Conservation (phyloP, 2,113 vertebrate species). For the Orientallactaga bullata region DNA sequence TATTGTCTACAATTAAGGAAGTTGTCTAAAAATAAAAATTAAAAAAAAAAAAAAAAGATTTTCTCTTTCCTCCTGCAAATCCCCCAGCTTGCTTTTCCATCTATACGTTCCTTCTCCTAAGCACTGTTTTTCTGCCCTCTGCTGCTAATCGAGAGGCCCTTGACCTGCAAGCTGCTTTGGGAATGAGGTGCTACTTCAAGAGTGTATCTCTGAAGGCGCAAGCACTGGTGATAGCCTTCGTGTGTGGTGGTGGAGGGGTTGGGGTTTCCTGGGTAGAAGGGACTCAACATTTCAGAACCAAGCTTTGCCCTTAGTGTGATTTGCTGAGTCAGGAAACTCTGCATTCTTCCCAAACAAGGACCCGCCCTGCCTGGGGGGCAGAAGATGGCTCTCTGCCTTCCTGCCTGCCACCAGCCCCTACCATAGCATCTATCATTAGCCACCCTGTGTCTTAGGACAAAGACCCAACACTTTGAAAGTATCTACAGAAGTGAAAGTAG, state of each 20-base stretch:
- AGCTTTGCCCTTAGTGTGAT: accelerated
- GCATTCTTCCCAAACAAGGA: not conserved
- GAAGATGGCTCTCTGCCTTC: not conserved
- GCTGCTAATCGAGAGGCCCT: not conserved
- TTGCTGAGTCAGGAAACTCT: not conserved
- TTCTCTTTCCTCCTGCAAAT: not conserved
- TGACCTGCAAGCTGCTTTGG: not conserved
- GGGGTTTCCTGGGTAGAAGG: constrained; percentile 10
- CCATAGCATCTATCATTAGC: too few relatives aligned
- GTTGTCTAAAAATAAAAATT: too few relatives aligned
- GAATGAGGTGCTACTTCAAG: not conserved
- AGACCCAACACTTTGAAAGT: accelerated
- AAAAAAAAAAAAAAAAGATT: too few relatives aligned
- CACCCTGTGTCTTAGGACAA: not conserved
- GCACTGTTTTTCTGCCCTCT: not conserved
- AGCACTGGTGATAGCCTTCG: not conserved
- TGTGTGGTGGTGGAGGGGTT: accelerated
- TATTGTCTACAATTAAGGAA: too few relatives aligned
- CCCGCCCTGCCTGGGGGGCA: not conserved
- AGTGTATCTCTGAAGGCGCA: not conserved
- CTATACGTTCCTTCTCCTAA: not conserved
- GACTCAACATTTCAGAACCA: not conserved
- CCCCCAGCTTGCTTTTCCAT: not conserved
- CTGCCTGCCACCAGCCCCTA: not conserved
- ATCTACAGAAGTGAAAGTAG: not conserved